Conservation (phyloP, 23 tunicate species). For the Corella eumyota region DNA sequence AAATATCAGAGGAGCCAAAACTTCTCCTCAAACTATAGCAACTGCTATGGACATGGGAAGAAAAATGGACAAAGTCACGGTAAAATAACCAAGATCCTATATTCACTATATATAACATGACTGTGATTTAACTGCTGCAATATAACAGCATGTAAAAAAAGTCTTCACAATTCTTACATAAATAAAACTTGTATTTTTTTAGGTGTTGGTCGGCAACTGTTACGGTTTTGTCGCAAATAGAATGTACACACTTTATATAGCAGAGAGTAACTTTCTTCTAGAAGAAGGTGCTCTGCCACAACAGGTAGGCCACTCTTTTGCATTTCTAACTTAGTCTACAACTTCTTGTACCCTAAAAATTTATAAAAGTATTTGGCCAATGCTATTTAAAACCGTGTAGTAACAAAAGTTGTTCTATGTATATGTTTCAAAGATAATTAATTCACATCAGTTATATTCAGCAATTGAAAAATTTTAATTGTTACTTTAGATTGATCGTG, state of each 20-base stretch:
- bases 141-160: not conserved
- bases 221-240: slow-evolving; percentile 64
- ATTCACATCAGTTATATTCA: too few species aligned
- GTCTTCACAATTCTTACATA: not conserved
- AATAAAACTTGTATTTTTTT: too few species aligned
- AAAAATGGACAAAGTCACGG: slow-evolving; percentile 50
- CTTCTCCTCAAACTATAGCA: slow-evolving; percentile 50
- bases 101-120: too few species aligned
- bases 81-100: too few species aligned
- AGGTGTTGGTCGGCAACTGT: slow-evolving; percentile 88
- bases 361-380: too few species aligned
- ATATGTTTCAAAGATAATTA: too few species aligned
- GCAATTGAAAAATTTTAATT: not conserved
- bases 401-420: too few species aligned
- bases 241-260: slow-evolving; percentile 44
- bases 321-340: not conserved
- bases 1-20: slow-evolving; percentile 35
- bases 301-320: slow-evolving; percentile 8
- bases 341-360: not conserved
- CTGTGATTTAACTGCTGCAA: not conserved
- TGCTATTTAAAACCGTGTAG: too few species aligned
- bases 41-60: slow-evolving; percentile 80
- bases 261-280: slow-evolving; percentile 45
- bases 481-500: slow-evolving; percentile 39
- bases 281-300: slow-evolving; percentile 88